Evolutionary conservation across 1,140 invertebrate genomes (phyloP).

Genomic region (Panonychus citri): DNA sequence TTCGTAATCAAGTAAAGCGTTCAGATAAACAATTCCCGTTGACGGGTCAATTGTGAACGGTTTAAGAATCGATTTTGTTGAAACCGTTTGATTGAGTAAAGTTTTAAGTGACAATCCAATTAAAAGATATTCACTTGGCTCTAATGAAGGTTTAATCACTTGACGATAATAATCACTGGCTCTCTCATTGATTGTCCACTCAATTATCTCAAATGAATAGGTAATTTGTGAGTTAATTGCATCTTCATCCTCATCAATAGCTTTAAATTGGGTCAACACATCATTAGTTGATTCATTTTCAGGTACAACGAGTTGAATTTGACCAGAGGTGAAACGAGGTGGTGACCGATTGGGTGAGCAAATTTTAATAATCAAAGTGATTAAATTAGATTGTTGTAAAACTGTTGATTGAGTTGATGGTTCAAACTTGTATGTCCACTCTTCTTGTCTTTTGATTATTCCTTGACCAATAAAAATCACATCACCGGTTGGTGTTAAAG

Average conservation of each 20-base stretch:
- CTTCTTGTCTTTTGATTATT: not conserved
- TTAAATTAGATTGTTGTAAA: too few species aligned
- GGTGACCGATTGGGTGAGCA: not conserved
- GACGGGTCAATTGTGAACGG: conserved; percentile 53
- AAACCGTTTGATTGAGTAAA: not conserved
- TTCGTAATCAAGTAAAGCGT: conserved; percentile 63
- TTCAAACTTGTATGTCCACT: not conserved
- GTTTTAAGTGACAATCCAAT: not conserved
- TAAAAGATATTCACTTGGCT: not conserved
- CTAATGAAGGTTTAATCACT: not conserved
- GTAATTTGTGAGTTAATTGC: conserved; percentile 4
- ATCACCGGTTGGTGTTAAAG: not conserved
- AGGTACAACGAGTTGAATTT: conserved; percentile 66
- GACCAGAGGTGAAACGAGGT: conserved; percentile 41
- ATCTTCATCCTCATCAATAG: conserved; percentile 51
- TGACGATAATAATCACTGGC: not conserved
- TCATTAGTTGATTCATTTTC: conserved; percentile 69
- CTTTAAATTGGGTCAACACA: conserved; percentile 55
- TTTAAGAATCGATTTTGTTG: conserved; percentile 9
- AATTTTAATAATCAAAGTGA: too few species aligned
- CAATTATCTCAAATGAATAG: conserved; percentile 3
- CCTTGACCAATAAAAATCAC: conserved; percentile 1
- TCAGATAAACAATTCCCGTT: conserved; percentile 52
- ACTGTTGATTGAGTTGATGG: not conserved
- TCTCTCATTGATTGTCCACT: conserved; percentile 1